Base-by-base conservation (phyloP, 1,140 invertebrate genomes). In the Lasaia peninsularis region DNA sequence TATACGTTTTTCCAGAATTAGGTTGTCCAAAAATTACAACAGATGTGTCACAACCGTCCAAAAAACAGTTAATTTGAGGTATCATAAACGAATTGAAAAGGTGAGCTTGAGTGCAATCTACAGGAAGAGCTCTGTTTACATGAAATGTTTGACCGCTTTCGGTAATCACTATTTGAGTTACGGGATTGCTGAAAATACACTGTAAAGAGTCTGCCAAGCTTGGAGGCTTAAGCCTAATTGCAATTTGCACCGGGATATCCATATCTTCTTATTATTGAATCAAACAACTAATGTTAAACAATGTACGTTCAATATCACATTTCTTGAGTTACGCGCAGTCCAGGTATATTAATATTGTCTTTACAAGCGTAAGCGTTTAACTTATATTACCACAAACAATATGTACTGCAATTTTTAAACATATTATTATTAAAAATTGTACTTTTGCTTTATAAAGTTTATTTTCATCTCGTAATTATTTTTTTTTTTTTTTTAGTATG, bases 21-120 rank as follows among this genome's bases (percentile, higher is more conserved):
- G 92, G 91, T 78, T 96, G 95, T 0, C 95, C 95, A 79, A 95
- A 94, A 10, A 94, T 93, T 24, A 95, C 91, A 37, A 95, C 91
- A 14, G 96, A 94, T 20, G 93, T 92, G 81, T 94, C 93, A 69
- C 93, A 94, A 2, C 93, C 93, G 77, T 94, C 93, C 32, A 93
- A 73, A 58, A 93, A 92, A 62, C 91, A 91, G 61, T 91, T 91
- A 11, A 93, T 89, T 68, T 93, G 81, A 0, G 85, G 81, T 68
- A 86, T 75, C 83, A 86, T 86, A 61, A 84, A 86, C 0, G 84
- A 84, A 59, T 78, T 86, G 52, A 88, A 82, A 0, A 90, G 77
- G 59, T 90, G 63, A 7, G 78, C 78, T 52, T 90, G 90, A 2
- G 90, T 86, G 18, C 90, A 88, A 63, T 91, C 90, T 1, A 90